Evolutionary conservation across 2,797 vertebrate genomes (phyloP), one percentile per base, ranked within the genome.

Genomic region (Lutjanus campechanus): DNA sequence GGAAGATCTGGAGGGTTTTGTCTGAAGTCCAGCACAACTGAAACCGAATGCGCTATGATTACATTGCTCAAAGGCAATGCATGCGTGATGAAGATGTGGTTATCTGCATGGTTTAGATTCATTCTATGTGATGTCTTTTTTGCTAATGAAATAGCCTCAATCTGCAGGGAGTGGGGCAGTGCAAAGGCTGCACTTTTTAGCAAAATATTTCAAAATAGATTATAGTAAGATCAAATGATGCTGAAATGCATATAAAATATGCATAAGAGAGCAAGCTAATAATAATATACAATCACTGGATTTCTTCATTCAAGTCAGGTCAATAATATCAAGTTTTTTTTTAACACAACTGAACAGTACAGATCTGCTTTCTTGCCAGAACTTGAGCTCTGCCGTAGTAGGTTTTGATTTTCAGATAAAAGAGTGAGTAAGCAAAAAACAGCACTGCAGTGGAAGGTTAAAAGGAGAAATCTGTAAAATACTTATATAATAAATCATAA

Each of bases 11-110:
- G 49, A 84, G 69, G 79, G 70, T 80, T 88, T 85, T 84, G n/a
- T 90, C 62, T 81, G 73, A 89, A 88, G 85, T 89, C 85, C 85
- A 80, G 59, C 79, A 85, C 61, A 70, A 81, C 67, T 68, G 64
- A 82, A 83, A 78, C 36, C 2, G 6, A 84, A 82, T 29, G 2
- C 17, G 1, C 70, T 29, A 46, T 71, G 73, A 87, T 82, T 62
- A 43, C 20, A 55, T 53, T 72, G 65, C 77, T 90, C 60, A 82
- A 77, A 88, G 85, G 85, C 67, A 69, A 60, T 60, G 63, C 70
- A 36, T 80, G 68, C 60, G 8, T 66, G 73, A 87, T 69, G 65
- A 79, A 74, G 61, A 77, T 69, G 58, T 69, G 64, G 49, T 19
- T 40, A 70, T 79, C 67, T 63, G 76, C 64, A 44, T 25, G 66